Evolutionary conservation across 2,888 invertebrate genomes (phyloP), one percentile per base, ranked within the genome.

Genomic region (Hypolimnas misippus): DNA sequence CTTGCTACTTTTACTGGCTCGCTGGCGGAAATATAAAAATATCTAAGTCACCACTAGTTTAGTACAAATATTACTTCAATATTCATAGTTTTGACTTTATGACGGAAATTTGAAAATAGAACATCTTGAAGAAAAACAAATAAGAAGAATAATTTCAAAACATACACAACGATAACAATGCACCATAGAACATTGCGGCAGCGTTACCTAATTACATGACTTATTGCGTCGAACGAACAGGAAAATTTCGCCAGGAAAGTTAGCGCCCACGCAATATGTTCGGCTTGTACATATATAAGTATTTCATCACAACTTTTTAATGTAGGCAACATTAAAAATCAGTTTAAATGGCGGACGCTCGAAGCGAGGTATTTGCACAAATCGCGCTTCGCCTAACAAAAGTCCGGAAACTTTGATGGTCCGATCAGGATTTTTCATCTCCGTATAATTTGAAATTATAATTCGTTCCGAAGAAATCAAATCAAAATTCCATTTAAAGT

Each of bases 401-500:
- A 72, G 78, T 81, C 76, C 79, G 75, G 77, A 62, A 89, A 89
- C 82, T 89, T 88, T 83, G 84, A 87, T 87, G 83, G 86, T 83
- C 84, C 85, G 86, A 86, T 86, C 84, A 82, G 77, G 86, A 89
- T 91, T 90, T 90, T 91, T 91, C 90, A 89, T 90, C 87, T 85
- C 79, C 75, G 76, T 81, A 87, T 88, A 86, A 91, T 91, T 89
- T 91, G 87, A 87, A 91, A 91, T 90, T 91, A 90, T 89, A 90
- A 91, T 84, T 75, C 77, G 78, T 79, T 76, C 81, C 79, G 80
- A 87, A 89, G 87, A 87, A 89, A 90, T 90, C 89, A 85, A 89
- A 91, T 91, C 90, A 89, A 90, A 89, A 90, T 91, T 89, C 89
- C 87, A 91, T 91, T 89, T 87, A 84, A 89, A 89, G 83, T 84